Evolutionary conservation across 2,888 invertebrate genomes (phyloP), one percentile per base, ranked within the genome.

Genomic region (Scaptomyza flava): DNA sequence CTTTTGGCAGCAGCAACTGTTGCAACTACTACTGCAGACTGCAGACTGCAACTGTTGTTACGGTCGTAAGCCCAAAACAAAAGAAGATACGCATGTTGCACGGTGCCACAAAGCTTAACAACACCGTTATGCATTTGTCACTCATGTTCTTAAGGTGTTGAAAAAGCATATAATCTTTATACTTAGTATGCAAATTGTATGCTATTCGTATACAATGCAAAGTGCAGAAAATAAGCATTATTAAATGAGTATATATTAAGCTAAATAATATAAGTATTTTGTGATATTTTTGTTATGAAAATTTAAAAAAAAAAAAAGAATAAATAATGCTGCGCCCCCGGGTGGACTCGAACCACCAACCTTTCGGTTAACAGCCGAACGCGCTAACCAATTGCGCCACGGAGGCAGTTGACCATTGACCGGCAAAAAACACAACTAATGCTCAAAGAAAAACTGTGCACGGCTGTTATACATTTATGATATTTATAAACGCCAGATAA

Each of bases 331-430:
- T 12, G 1, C 80, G 75, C 72, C 72, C 62, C 72, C 72, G 78
- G 68, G 66, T 75, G 80, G 80, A 83, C 75, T 97, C 95, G 97
- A 97, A 97, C 97, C 97, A 97, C 96, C 97, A 97, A 97, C 97
- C 97, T 97, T 97, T 97, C 97, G 97, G 97, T 97, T 97, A 97
- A 97, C 97, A 97, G 97, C 97, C 97, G 97, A 97, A 97, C 97
- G 97, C 97, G 96, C 97, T 97, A 96, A 94, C 97, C 97, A 91
- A 96, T 96, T 97, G 96, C 96, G 96, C 96, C 96, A 97, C 96
- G 96, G 91, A 91, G 91, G 91, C 91, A 3, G 12, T 6, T 68
- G 63, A 17, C 11, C 50, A 14, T 17, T 43, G 17, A 45, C 12
- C 50, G 58, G 33, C 64, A 42, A 46, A 60, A 46, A 58, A 52